Evolutionary conservation across 1,140 invertebrate species (phyloP).

Genomic region (Zaprionus tsacasi): DNA sequence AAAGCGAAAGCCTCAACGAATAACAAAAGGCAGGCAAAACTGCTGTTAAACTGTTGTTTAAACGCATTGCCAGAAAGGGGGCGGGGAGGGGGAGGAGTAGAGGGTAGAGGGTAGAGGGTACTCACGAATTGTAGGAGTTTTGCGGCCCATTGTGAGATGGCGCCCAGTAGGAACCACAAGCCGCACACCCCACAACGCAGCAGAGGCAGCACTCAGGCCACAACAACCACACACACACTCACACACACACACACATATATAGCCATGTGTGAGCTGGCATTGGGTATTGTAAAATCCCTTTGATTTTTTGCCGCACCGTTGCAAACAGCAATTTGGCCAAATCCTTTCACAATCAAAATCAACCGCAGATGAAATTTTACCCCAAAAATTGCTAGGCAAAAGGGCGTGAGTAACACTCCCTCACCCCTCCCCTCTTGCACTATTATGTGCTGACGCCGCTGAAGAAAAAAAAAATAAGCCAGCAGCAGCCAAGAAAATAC

Average conservation of each 20-base stretch:
- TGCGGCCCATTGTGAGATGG: conserved; percentile 62
- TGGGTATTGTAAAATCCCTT: conserved; percentile 80
- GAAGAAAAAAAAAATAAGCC: conserved; percentile 30
- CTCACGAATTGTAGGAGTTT: conserved; percentile 43
- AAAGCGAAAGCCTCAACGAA: conserved; percentile 72
- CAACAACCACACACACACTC: conserved; percentile 49
- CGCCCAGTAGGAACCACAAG: conserved; percentile 59
- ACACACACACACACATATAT: conserved; percentile 32
- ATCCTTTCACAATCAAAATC: conserved; percentile 84
- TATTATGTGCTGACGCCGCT: conserved; percentile 17
- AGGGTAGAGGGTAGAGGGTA: neutral
- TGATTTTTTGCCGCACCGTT: conserved; percentile 80
- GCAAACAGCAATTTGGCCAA: conserved; percentile 83
- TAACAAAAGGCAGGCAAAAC: conserved; percentile 79
- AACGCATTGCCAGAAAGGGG: conserved; percentile 61
- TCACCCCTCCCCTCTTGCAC: neutral
- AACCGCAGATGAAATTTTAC: conserved; percentile 82
- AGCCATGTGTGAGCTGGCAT: conserved; percentile 57
- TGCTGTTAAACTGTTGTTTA: conserved; percentile 81
- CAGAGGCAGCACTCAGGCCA: conserved; percentile 44
- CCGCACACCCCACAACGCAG: conserved; percentile 50
- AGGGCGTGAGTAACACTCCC: conserved; percentile 43
- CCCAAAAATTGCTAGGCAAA: conserved; percentile 67
- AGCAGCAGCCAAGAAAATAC: neutral
- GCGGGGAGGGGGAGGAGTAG: neutral